Evolutionary conservation across 2,888 invertebrate species (phyloP), one percentile per base, ranked within the genome.

Genomic region (Mechanitis messenoides): DNA sequence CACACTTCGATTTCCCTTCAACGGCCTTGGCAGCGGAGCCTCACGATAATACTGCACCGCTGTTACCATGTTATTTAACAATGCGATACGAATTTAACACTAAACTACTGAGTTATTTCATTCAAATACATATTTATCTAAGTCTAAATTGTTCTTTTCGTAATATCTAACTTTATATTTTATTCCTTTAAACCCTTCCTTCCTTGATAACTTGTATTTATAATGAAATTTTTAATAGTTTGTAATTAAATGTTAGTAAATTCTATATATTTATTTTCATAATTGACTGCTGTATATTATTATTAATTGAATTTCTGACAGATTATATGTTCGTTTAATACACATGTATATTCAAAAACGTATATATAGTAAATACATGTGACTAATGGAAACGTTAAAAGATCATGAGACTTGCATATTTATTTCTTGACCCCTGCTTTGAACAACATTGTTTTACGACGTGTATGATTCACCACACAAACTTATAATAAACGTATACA

Each of bases 1-100:
- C 81, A 85, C 75, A 75, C 78, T 80, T 80, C 82, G 80, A 83
- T 89, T 89, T 89, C 85, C 89, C 88, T 83, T 87, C 83, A 78
- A 79, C 82, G 87, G 85, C 90, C 89, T 89, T 89, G 88, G 76
- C 75, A 76, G 73, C 71, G 62, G 76, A 76, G 72, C 77, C 73
- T 70, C 72, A 72, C 78, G 75, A 81, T 80, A 81, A 81, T 74
- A 73, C 71, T 69, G 75, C 74, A 74, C 74, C 71, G 73, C 74
- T 70, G 62, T 71, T 71, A 68, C 67, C 68, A 71, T 66, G 65
- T 71, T 64, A 64, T 67, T 62, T 68, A 67, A 60, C 63, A 64
- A 64, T 31, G 50, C 31, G 31, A 5, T 50, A 31, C 9, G 31
- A 50, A 4, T 50, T 50, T 50, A 9, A 47, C 47, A 50, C 50